Conservation (phyloP, 2,113 vertebrate genomes). For the Sphaerodactylus townsendi region DNA sequence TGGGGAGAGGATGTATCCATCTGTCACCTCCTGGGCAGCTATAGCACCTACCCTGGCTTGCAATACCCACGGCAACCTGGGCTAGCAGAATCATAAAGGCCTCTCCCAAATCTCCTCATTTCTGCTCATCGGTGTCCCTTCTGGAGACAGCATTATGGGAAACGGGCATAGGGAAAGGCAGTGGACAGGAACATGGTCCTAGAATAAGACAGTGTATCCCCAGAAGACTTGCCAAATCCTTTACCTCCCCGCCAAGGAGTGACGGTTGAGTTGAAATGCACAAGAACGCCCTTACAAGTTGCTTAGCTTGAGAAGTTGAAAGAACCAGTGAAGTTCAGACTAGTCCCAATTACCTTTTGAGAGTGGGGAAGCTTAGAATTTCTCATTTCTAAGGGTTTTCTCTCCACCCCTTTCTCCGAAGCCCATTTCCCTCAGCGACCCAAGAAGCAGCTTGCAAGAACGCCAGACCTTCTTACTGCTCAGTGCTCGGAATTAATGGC, state of each 20-base stretch:
- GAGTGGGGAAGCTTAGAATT: not conserved
- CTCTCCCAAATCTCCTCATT: not conserved
- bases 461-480: too few species aligned
- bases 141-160: too few species aligned
- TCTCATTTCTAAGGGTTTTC: rapidly evolving
- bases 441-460: not conserved
- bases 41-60: too few species aligned
- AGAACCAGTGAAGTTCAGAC: not conserved
- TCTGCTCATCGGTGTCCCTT: not conserved
- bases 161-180: too few species aligned
- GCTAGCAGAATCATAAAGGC: not conserved
- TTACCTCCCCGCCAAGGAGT: not conserved
- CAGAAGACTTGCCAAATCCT: too few species aligned
- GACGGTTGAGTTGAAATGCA: not conserved
- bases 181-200: not conserved
- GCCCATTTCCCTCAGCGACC: not conserved
- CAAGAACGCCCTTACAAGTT: not conserved
- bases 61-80: not conserved
- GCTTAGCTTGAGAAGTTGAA: not conserved
- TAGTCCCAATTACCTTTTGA: not conserved
- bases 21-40: too few species aligned
- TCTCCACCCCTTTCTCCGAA: not conserved
- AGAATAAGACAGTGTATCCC: not conserved
- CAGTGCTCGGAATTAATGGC: not conserved
- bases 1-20: not conserved